These are phyloP conservation scores for Hirudo medicinalis DNA, from an alignment of 1,140 invertebrate species.

Conservation along the genomic window DNA sequence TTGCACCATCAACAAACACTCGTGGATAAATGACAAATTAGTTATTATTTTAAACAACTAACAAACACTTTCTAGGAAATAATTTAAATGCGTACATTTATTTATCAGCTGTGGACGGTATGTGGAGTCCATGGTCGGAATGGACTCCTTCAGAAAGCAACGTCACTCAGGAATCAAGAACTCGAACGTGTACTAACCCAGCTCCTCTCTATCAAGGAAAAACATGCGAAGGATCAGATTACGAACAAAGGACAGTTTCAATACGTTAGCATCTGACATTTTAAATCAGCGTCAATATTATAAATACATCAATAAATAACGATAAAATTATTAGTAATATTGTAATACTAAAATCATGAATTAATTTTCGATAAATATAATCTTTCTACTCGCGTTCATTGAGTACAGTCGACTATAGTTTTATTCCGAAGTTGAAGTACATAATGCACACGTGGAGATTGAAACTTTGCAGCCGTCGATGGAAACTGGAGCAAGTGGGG, in stretches of 20 bases:
- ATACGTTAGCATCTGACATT: conserved; percentile 21
- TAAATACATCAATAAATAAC: conserved; percentile 15
- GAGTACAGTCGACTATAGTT: too few species aligned
- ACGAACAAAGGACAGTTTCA: conserved; percentile 27
- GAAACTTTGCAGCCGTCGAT: neutral
- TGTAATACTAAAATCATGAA: neutral
- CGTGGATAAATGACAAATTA: too few species aligned
- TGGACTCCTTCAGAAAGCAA: conserved; percentile 40
- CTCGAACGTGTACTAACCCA: conserved; percentile 30
- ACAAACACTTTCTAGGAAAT: too few species aligned
- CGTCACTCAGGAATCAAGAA: conserved; percentile 22
- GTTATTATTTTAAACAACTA: too few species aligned
- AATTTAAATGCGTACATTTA: too few species aligned
- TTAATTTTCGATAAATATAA: too few species aligned
- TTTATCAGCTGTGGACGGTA: conserved; percentile 20
- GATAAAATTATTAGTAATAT: neutral
- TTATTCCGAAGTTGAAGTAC: conserved; percentile 25
- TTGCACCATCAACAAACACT: too few species aligned
- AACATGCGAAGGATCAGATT: conserved; percentile 34
- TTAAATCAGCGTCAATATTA: conserved; percentile 11
- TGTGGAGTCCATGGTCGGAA: conserved; percentile 25
- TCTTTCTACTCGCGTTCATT: too few species aligned
- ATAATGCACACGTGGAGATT: too few species aligned
- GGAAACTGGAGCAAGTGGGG: conserved; percentile 17
- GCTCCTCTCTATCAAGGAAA: conserved; percentile 25